These are phyloP conservation scores for Augiades crinisus DNA, from an alignment of 2,888 invertebrate species.

Conservation along the genomic window DNA sequence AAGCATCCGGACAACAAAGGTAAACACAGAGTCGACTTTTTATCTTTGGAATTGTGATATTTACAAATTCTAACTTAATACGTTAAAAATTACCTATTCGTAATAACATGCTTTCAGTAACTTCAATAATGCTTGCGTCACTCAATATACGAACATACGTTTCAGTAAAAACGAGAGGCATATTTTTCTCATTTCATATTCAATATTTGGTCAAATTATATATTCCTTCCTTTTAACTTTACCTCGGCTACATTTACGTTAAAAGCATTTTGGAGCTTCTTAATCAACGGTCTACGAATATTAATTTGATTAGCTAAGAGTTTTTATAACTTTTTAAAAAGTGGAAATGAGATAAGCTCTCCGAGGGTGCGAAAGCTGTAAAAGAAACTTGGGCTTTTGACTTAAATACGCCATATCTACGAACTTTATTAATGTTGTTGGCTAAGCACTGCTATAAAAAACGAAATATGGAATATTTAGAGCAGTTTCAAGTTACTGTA, in stretches of 20 bases:
- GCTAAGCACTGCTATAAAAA: background rate
- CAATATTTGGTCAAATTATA: slow-evolving; percentile 53
- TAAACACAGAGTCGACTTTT: too few relatives aligned
- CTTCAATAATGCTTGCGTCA: slow-evolving; percentile 49
- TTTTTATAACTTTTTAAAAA: slow-evolving; percentile 66
- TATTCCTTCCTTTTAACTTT: slow-evolving; percentile 46
- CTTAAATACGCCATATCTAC: slow-evolving; percentile 32
- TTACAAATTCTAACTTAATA: too few relatives aligned
- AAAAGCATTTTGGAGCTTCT: slow-evolving; percentile 70
- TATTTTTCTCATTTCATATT: slow-evolving; percentile 55
- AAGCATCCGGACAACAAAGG: background rate
- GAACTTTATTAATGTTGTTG: slow-evolving; percentile 22
- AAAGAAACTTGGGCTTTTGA: slow-evolving; percentile 47
- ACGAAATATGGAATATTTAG: background rate
- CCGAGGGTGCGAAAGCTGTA: slow-evolving; percentile 35
- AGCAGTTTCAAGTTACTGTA: background rate
- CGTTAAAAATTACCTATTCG: too few relatives aligned
- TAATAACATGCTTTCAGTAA: slow-evolving; percentile 32
- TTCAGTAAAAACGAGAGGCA: slow-evolving; percentile 53
- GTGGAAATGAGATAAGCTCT: slow-evolving; percentile 52
- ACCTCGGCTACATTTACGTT: slow-evolving; percentile 52
- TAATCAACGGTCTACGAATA: slow-evolving; percentile 71
- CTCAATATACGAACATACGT: slow-evolving; percentile 57
- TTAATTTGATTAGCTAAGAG: slow-evolving; percentile 72
- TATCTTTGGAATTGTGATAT: too few relatives aligned